Evolutionary conservation across 1,140 invertebrate genomes (phyloP), one percentile per base, ranked within the genome.

Genomic region (Pseudobourletiella spinata): DNA sequence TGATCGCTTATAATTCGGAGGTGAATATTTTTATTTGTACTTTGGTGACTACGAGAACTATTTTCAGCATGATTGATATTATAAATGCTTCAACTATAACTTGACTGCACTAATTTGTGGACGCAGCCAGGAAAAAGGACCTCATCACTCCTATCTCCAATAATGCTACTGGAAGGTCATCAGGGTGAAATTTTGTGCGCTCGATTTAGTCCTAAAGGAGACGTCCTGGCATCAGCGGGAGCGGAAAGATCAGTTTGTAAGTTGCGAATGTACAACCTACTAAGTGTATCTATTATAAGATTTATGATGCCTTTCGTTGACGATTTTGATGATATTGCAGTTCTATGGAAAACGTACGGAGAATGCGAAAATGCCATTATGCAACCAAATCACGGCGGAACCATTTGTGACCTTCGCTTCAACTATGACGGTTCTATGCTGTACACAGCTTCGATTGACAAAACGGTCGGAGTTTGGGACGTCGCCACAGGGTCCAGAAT

Each of bases 321-420:
- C n/a, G n/a, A n/a, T n/a, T n/a, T n/a, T n/a, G n/a, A n/a, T 51
- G 16, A 88, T 75, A 80, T 99, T 67, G 39, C 30, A 62, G 55
- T 57, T 46, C n/a, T 63, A 6, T 99, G 97, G 97, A 94, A 89
- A 76, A 90, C 95, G 2, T 96, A 95, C 76, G 95, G 91, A 3
- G 94, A 99, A 73, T 99, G 95, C 79, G 94, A 99, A 72, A 99
- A 98, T 76, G 89, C 89, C 67, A 83, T 88, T 8, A 83, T 99
- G 80, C 75, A 75, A 59, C 83, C 84, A 52, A 94, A 94, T 0
- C 97, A 99, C 75, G 91, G 86, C 18, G 96, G 96, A n/a, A 92
- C 95, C 14, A 82, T 99, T 3, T 89, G 95, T 83, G 95, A 99
- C 76, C 75, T 98, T 0, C 88, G 94, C 70, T 98, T 97, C 73